A percentile compares a stretch with the other conserved stretches of the same genome.
phyloP scores from a whole-genome alignment of 2,113 vertebrate species.

The Stercorarius parasiticus region DNA sequence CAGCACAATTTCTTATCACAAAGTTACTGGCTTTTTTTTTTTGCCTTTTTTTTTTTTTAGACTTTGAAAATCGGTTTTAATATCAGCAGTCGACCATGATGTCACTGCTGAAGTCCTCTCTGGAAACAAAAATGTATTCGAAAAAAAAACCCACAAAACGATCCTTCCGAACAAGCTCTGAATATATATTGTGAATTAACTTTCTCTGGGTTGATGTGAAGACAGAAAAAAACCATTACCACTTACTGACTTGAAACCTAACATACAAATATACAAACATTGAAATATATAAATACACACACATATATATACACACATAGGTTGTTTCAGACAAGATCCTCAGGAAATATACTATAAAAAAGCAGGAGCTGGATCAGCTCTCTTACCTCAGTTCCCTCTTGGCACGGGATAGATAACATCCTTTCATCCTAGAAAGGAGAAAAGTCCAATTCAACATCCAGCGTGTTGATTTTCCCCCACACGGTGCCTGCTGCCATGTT shows the following conservation, averaged over 20 bases:
- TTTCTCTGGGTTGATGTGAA: conserved; percentile 53
- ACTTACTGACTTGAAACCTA: conserved; percentile 19
- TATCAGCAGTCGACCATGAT: conserved; percentile 59
- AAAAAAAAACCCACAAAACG: conserved; percentile 52
- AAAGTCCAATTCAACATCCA: conserved; percentile 75
- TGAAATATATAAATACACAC: neutral
- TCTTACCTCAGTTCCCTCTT: conserved; percentile 78
- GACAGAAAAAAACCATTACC: conserved; percentile 11
- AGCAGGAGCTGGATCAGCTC: conserved; percentile 55
- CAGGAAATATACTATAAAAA: conserved; percentile 37
- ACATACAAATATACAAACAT: conserved; percentile 25
- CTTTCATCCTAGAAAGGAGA: conserved; percentile 70
- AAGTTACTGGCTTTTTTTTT: conserved; percentile 54
- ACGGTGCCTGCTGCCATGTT: conserved; percentile 74
- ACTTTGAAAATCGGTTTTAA: conserved; percentile 65
- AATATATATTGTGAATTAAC: conserved; percentile 61
- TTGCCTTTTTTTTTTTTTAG: conserved; percentile 12
- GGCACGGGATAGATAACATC: conserved; percentile 63
- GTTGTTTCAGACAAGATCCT: conserved; percentile 51
- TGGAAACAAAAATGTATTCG: conserved; percentile 63
- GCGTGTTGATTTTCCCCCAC: conserved; percentile 66
- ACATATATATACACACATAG: neutral
- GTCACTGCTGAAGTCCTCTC: conserved; percentile 57
- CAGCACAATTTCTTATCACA: conserved; percentile 63
- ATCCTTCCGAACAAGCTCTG: conserved; percentile 43